phyloP scores from a whole-genome alignment of 2,113 vertebrate genomes.

The Bufo bufo region DNA sequence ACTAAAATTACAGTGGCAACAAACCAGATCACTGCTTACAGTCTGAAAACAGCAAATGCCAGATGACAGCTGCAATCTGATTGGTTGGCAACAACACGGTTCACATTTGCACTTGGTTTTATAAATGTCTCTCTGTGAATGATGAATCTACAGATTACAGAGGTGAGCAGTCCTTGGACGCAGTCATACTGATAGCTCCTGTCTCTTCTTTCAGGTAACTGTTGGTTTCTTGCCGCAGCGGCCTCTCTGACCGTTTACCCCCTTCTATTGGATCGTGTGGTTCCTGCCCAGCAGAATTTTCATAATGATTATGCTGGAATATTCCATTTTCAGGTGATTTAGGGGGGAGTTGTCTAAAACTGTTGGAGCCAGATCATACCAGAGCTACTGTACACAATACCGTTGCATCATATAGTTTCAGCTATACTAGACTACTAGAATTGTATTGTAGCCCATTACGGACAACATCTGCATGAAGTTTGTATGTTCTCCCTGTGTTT shows the following conservation, averaged over 20 bases:
- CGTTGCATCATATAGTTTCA: too few relatives aligned
- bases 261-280: constrained; percentile 62
- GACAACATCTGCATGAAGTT: too few relatives aligned
- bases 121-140: background rate
- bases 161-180: background rate
- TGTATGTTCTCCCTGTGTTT: too few relatives aligned
- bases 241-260: constrained; percentile 68
- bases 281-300: constrained; percentile 65
- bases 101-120: background rate
- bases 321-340: constrained; percentile 71
- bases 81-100: background rate
- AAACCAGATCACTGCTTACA: background rate
- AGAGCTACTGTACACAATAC: background rate
- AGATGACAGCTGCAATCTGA: background rate
- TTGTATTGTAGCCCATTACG: too few relatives aligned
- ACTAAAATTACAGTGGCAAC: background rate
- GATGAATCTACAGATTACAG: background rate
- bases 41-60: background rate
- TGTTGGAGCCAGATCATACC: too few relatives aligned
- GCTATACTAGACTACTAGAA: too few relatives aligned
- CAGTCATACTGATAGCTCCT: background rate
- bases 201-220: constrained; percentile 63
- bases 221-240: constrained; percentile 67
- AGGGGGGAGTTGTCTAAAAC: background rate
- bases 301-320: constrained; percentile 63